Base-by-base conservation (phyloP, 1,140 invertebrate genomes). In the Temnothorax longispinosus region DNA sequence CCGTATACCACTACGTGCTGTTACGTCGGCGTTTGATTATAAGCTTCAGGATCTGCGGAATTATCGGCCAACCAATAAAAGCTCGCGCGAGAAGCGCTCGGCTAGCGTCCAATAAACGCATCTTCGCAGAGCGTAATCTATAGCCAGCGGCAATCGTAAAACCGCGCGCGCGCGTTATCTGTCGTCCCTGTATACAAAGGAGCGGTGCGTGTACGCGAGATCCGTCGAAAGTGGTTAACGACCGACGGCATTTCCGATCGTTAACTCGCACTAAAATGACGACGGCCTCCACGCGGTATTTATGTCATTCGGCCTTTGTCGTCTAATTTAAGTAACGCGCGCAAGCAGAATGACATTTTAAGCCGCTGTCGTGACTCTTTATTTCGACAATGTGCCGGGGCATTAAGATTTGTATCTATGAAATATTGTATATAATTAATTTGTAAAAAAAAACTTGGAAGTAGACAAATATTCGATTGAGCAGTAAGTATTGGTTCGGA, bases 191-290 rank as follows among this genome's bases (percentile, higher is more conserved):
- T 60, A n/a, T 41, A 74, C 21, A 60, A 62, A 75, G 69, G 2
- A 71, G 21, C 27, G 27, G 18, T 38, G 32, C 15, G 32, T 60
- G 47, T 81, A 64, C 32, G 69, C 18, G 35, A 56, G 77, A 67
- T 78, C 76, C 75, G 85, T 60, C 52, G 77, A 89, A 89, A 89
- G 65, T 50, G 85, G 32, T 84, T 77, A 87, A 90, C 85, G 88
- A 90, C 72, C 85, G 35, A 56, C 50, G 72, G 64, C 64, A 78
- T 89, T 84, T 77, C 72, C 77, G 72, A 77, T n/a, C 77, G 88
- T 89, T 84, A 87, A 89, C 77, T 84, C 67, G 44, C 44, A 41
- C 50, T 86, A 71, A 62, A 88, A 86, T 71, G 76, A 71, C 69
- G 75, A 27, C 75, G 15, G 81, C 58, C 54, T 75, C 67, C 52